Evolutionary conservation across 2,797 vertebrate species (phyloP).

Genomic region (Argentina silus): DNA sequence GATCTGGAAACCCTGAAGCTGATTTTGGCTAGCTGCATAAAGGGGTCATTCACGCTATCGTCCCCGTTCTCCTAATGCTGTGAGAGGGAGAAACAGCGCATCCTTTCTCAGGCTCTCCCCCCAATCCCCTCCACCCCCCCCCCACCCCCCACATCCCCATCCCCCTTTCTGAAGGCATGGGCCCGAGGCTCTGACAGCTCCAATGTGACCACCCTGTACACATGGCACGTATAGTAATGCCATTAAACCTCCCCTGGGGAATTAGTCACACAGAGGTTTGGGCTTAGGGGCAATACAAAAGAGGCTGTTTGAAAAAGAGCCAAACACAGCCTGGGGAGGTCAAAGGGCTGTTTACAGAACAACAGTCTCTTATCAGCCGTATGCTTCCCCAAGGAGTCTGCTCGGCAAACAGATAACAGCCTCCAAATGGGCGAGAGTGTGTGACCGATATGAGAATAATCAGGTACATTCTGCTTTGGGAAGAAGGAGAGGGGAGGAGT

Average conservation of each 20-base stretch:
- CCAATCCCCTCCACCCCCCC: background rate
- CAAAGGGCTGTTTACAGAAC: constrained; percentile 75
- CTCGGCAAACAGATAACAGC: constrained; percentile 67
- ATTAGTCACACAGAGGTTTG: constrained; percentile 56
- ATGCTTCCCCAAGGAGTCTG: constrained; percentile 62
- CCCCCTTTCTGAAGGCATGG: constrained; percentile 16
- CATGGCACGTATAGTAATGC: constrained; percentile 57
- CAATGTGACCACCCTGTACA: constrained; percentile 59
- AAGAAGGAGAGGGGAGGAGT: background rate
- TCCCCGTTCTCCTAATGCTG: constrained; percentile 20
- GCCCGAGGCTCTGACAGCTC: constrained; percentile 22
- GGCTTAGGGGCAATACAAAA: constrained; percentile 58
- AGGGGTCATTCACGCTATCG: constrained; percentile 25
- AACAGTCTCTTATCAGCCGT: constrained; percentile 68
- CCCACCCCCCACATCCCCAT: background rate
- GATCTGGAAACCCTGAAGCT: constrained; percentile 14
- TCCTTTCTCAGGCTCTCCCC: constrained; percentile 6
- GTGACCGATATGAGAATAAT: constrained; percentile 70
- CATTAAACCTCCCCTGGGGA: constrained; percentile 61
- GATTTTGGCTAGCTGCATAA: constrained; percentile 11
- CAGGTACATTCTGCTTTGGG: constrained; percentile 64
- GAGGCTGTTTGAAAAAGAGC: constrained; percentile 55
- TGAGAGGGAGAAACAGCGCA: constrained; percentile 5
- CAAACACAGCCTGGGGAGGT: constrained; percentile 62
- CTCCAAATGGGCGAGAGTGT: constrained; percentile 62